phyloP scores from a whole-genome alignment of 2,797 vertebrate species.

The Xenopus petersii region DNA sequence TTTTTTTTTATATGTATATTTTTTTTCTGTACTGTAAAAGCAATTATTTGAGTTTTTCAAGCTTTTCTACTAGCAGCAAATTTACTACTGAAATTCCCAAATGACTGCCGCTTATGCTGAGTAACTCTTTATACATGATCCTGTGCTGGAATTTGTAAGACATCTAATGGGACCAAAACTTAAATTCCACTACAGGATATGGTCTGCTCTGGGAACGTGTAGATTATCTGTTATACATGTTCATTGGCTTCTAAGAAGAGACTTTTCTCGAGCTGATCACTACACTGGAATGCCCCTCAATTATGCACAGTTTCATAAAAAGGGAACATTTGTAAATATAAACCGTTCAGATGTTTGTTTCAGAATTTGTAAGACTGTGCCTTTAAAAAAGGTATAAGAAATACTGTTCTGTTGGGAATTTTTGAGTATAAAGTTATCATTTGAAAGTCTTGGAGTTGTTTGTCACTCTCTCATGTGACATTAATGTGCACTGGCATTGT shows the following conservation, averaged over 20 bases:
- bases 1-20: neutral
- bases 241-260: neutral
- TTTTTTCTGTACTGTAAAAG: conserved; percentile 12
- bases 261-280: neutral
- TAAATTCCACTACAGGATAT: too few relatives aligned
- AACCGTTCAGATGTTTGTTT: too few relatives aligned
- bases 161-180: neutral
- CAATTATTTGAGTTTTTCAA: neutral
- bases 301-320: neutral
- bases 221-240: neutral
- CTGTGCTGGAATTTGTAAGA: neutral
- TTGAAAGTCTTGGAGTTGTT: too few relatives aligned
- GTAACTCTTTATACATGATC: neutral
- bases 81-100: conserved; percentile 4
- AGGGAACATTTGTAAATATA: conserved; percentile 8
- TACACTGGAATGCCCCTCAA: conserved; percentile 2
- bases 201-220: neutral
- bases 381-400: too few relatives aligned
- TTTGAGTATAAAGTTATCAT: too few relatives aligned
- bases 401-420: too few relatives aligned
- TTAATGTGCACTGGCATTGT: too few relatives aligned
- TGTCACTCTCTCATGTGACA: neutral
- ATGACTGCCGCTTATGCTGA: neutral
- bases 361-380: too few relatives aligned
- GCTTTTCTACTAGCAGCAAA: neutral